Percentiles rank a stretch among this genome's conserved stretches.
phyloP scores from a whole-genome alignment of 1,140 invertebrate genomes.

The Pseudomyrmex dendroicus region DNA sequence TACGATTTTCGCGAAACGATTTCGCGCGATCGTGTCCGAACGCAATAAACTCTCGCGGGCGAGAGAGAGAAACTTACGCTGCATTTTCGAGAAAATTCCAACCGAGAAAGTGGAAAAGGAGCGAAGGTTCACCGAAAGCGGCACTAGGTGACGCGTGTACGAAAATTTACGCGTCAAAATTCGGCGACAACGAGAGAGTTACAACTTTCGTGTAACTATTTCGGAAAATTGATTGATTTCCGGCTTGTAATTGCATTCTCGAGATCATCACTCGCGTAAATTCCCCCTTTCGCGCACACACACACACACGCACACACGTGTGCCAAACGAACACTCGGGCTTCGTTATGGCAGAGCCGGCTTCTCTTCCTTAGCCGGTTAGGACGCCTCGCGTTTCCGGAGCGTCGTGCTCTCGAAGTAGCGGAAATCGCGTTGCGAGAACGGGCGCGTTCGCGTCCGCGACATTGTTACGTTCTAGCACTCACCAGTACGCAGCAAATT shows the following conservation, averaged over 20 bases:
- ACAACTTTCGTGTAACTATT: no score
- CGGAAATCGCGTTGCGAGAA: background rate
- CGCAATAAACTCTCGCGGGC: no score
- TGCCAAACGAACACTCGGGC: slow-evolving; percentile 9
- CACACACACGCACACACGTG: slow-evolving; percentile 39
- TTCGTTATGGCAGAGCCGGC: slow-evolving; percentile 54
- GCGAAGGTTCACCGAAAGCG: no score
- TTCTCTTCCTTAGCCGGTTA: slow-evolving; percentile 37
- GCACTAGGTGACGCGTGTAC: no score
- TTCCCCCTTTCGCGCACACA: background rate
- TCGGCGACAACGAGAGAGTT: no score
- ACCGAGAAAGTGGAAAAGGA: no score
- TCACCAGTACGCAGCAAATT: slow-evolving; percentile 57
- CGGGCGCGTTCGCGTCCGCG: background rate
- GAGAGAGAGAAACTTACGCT: no score
- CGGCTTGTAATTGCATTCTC: no score
- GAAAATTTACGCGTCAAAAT: no score
- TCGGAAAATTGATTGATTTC: background rate
- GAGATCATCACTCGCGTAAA: background rate
- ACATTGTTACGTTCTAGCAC: slow-evolving; percentile 1
- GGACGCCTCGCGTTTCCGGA: background rate
- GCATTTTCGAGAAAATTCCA: no score
- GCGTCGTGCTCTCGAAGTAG: slow-evolving; percentile 29
- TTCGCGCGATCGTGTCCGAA: no score
- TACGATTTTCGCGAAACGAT: no score